Base-by-base conservation (phyloP, 1,140 invertebrate genomes). In the Bradysia coprophila region DNA sequence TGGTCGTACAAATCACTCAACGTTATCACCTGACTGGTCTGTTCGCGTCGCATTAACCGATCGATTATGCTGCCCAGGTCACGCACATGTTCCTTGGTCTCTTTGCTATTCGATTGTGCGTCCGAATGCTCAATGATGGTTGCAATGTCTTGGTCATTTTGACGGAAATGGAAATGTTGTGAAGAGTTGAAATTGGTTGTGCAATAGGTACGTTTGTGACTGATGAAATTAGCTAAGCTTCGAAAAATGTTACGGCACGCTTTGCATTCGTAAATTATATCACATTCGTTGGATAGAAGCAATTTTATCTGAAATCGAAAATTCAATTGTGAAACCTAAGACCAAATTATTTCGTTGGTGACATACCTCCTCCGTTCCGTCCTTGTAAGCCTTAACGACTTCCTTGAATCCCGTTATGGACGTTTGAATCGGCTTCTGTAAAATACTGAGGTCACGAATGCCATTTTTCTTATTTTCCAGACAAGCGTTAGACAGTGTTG, bases 221-320 rank as follows among this genome's bases (percentile, higher is more conserved):
- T 78, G 45, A 89, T 70, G 52, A 89, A 84, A 62, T 89, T 88
- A 1, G 75, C 72, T 43, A 90, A 62, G 52, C 78, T 82, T 50
- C 86, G 69, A 59, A 88, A 89, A 49, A 91, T 66, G 55, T 76
- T 86, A n/a, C 73, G 64, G 56, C 86, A 91, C 21, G 83, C 70
- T 57, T 77, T 77, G 57, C 86, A 91, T 59, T 91, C 86, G 54
- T 83, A 80, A 48, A 91, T 72, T 34, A 88, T 56, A 55, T 84
- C 78, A 66, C 83, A 88, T 66, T 90, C 83, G 53, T 78, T 70
- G 13, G 71, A 61, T 6, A 91, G 61, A 31, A 86, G 56, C 37
- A 72, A 62, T 47, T 75, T 71, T 15, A 88, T 66, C 76, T 84
- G 64, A 42, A 67, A 65, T 36, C 34, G 38, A 50, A 43, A 44